Evolutionary conservation across 2,888 invertebrate species (phyloP).

Genomic region (Polydrusus pterygomalis): DNA sequence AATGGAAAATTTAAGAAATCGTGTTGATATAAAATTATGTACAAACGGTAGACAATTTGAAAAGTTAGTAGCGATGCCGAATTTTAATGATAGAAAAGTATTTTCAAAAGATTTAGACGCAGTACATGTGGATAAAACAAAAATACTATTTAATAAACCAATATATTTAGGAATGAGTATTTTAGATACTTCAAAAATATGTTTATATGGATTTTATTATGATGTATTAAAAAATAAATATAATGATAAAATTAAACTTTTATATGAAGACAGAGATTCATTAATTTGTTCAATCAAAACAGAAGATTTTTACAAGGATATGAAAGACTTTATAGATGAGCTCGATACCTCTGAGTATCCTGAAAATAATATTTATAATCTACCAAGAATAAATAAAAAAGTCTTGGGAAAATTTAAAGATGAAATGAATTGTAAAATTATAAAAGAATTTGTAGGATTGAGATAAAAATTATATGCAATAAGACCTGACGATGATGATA

Average conservation of each 20-base stretch:
- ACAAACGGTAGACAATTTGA: too few species aligned
- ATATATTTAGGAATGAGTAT: neutral
- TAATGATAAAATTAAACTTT: neutral
- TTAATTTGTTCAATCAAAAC: neutral
- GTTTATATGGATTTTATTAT: neutral
- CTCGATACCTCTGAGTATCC: neutral
- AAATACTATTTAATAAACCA: neutral
- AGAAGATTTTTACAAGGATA: neutral
- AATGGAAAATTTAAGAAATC: too few species aligned
- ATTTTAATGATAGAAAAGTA: too few species aligned
- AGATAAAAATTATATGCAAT: constrained; percentile 3
- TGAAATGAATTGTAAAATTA: neutral
- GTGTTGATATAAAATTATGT: too few species aligned
- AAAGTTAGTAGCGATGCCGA: too few species aligned
- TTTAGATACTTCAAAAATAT: neutral
- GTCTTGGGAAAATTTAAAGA: neutral
- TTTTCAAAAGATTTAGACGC: neutral
- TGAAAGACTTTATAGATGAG: neutral
- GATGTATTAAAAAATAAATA: neutral
- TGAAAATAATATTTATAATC: neutral
- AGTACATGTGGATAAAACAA: neutral
- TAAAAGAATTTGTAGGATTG: constrained; percentile 10
- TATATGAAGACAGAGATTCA: neutral
- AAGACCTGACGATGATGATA: neutral
- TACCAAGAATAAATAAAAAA: neutral